Conservation (phyloP, 2,113 vertebrate species). For the Cichladusa arquata region DNA sequence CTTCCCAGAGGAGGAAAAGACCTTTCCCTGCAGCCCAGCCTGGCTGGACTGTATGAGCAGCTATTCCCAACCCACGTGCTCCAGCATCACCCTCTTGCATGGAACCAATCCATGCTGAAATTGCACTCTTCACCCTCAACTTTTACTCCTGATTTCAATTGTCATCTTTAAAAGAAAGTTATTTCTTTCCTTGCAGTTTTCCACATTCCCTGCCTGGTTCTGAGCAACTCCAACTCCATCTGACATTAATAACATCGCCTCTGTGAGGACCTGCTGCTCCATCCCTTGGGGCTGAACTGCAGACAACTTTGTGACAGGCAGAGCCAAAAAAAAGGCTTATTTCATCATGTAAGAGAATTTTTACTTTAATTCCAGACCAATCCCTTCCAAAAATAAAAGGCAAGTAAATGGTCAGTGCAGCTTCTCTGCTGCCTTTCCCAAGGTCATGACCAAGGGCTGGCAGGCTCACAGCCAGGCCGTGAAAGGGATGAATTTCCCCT, state of each 20-base stretch:
- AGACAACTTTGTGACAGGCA: not conserved
- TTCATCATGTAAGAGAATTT: not conserved
- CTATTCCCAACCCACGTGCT: not conserved
- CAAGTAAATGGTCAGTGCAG: constrained; percentile 22
- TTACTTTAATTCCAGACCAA: not conserved
- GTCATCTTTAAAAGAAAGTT: not conserved
- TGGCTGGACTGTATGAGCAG: not conserved
- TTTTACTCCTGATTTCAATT: not conserved
- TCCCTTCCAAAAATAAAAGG: constrained; percentile 21
- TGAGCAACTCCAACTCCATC: not conserved
- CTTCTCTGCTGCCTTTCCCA: not conserved
- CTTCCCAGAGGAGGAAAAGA: not conserved
- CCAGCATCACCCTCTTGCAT: not conserved
- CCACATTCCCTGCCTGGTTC: not conserved
- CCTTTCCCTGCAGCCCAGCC: not conserved
- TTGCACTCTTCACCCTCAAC: not conserved
- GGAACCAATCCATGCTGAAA: not conserved
- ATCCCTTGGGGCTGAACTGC: not conserved
- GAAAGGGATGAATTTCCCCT: constrained; percentile 3
- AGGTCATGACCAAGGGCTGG: constrained; percentile 28
- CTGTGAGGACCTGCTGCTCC: not conserved
- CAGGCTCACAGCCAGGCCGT: constrained; percentile 3
- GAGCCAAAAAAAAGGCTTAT: not conserved
- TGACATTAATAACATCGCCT: not conserved
- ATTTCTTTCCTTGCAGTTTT: not conserved